Evolutionary conservation across 1,140 invertebrate species (phyloP).

Genomic region (Heliothis subflexa): DNA sequence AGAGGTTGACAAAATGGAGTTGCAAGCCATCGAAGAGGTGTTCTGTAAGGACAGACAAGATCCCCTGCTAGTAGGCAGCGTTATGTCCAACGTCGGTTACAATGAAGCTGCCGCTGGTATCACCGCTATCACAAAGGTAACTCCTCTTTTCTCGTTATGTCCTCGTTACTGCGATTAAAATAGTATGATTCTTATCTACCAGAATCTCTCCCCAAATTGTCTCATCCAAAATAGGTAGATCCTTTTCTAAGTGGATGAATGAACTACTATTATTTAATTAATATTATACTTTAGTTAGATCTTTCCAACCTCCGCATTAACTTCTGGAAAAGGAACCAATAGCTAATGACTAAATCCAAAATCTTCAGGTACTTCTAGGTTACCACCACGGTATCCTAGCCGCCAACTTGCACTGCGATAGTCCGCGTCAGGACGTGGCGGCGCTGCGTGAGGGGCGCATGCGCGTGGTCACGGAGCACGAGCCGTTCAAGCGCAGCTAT

Average conservation of each 20-base stretch:
- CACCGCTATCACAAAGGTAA: slow-evolving; percentile 86
- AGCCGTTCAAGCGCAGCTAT: slow-evolving; percentile 55
- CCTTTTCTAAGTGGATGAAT: too few species aligned
- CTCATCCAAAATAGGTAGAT: too few species aligned
- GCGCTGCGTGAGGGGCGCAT: slow-evolving; percentile 65
- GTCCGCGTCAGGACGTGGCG: slow-evolving; percentile 59
- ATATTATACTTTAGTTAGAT: too few species aligned
- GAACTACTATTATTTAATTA: too few species aligned
- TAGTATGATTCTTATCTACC: too few species aligned
- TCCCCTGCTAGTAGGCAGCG: slow-evolving; percentile 89
- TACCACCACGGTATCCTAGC: slow-evolving; percentile 65
- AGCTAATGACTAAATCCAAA: neutral
- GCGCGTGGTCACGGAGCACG: slow-evolving; percentile 62
- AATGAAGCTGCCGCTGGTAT: slow-evolving; percentile 89
- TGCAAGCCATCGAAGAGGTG: slow-evolving; percentile 62
- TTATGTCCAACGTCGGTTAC: slow-evolving; percentile 92
- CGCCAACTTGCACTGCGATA: slow-evolving; percentile 61
- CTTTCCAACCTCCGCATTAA: too few species aligned
- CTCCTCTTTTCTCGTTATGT: too few species aligned
- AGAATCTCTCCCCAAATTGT: too few species aligned
- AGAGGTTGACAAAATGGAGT: slow-evolving; percentile 67
- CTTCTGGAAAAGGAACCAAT: neutral
- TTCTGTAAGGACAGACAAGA: slow-evolving; percentile 76
- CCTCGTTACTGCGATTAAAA: too few species aligned
- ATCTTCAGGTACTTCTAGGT: slow-evolving; percentile 63